Conservation (phyloP, 2,888 invertebrate genomes). For the Caenorhabditis afra region DNA sequence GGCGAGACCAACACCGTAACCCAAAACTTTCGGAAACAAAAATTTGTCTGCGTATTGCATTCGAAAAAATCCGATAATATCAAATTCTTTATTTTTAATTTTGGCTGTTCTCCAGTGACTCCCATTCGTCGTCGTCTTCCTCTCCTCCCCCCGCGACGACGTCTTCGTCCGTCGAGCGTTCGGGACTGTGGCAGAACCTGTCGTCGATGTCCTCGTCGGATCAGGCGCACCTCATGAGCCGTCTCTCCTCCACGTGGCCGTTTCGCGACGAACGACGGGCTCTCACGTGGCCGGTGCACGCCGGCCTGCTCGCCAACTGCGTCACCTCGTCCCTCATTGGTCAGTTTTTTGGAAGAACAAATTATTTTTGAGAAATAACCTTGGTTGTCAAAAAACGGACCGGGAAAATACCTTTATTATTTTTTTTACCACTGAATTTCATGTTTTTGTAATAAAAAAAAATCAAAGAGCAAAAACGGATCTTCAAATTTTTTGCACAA, state of each 20-base stretch:
- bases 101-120: too few species aligned
- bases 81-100: neutral
- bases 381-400: too few species aligned
- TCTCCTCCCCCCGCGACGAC: neutral
- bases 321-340: slow-evolving; percentile 67
- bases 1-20: too few species aligned
- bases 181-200: slow-evolving; percentile 50
- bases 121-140: neutral
- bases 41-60: too few species aligned
- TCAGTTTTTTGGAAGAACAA: slow-evolving; percentile 35
- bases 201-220: slow-evolving; percentile 63
- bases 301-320: slow-evolving; percentile 65
- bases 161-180: neutral
- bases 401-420: too few species aligned
- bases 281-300: slow-evolving; percentile 74
- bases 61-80: too few species aligned
- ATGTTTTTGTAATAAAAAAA: too few species aligned
- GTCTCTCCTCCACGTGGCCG: slow-evolving; percentile 53
- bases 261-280: slow-evolving; percentile 65
- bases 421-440: too few species aligned
- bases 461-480: too few species aligned
- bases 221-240: slow-evolving; percentile 61
- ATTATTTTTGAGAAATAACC: neutral
- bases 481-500: too few species aligned
- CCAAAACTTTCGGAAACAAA: too few species aligned